Conservation (phyloP, 1,140 invertebrate species). For the Drosophila chauvacae region DNA sequence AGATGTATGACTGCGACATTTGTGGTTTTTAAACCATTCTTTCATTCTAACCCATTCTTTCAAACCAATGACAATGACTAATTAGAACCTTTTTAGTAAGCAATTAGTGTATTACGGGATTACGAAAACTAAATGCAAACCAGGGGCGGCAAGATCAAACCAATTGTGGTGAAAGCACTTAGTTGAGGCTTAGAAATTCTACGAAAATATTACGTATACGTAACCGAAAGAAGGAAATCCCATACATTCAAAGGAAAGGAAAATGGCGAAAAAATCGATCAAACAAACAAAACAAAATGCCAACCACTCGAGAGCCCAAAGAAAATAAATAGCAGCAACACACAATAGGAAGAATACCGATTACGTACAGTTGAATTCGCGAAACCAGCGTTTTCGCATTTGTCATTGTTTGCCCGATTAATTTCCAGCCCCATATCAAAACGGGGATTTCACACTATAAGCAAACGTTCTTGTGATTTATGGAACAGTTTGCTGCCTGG, state of each 20-base stretch:
- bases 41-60: neutral
- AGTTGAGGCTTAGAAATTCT: constrained; percentile 42
- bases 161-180: constrained; percentile 49
- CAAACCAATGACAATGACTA: neutral
- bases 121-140: constrained; percentile 15
- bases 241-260: constrained; percentile 16
- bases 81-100: constrained; percentile 1
- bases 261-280: constrained; percentile 69
- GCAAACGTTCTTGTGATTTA: constrained; percentile 32
- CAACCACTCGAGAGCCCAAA: constrained; percentile 20
- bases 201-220: constrained; percentile 65
- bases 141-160: neutral
- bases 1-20: neutral
- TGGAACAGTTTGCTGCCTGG: constrained; percentile 30
- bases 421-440: constrained; percentile 22
- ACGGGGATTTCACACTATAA: constrained; percentile 21
- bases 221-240: constrained; percentile 17
- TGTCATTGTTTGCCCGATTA: constrained; percentile 49
- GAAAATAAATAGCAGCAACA: constrained; percentile 26
- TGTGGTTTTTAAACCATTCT: too few species aligned
- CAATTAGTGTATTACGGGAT: neutral
- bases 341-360: constrained; percentile 33
- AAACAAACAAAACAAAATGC: constrained; percentile 54
- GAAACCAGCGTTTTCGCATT: constrained; percentile 32
- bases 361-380: constrained; percentile 60